phyloP scores from a whole-genome alignment of 1,140 invertebrate genomes.

The Drosophila malerkotliana region DNA sequence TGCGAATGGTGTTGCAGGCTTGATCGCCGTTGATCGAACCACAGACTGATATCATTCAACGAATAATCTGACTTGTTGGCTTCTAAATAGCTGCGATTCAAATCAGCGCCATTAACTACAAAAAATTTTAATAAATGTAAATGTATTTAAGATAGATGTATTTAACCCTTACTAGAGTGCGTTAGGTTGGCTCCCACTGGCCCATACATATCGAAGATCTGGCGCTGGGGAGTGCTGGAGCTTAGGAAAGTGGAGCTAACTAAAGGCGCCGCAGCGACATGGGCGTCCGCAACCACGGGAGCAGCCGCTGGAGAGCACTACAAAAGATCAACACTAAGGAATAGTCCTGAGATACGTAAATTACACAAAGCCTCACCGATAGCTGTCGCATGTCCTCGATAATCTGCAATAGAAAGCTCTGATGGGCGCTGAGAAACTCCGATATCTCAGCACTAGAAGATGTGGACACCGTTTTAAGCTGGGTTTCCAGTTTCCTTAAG shows the following conservation, averaged over 20 bases:
- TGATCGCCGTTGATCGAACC: slow-evolving; percentile 72
- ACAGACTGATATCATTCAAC: slow-evolving; percentile 73
- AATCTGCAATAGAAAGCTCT: slow-evolving; percentile 70
- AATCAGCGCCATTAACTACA: slow-evolving; percentile 77
- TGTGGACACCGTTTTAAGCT: slow-evolving; percentile 57
- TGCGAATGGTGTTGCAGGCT: slow-evolving; percentile 29
- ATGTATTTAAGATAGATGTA: background rate
- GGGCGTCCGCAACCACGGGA: background rate
- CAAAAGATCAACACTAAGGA: background rate
- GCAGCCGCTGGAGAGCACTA: background rate
- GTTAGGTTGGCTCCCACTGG: slow-evolving; percentile 68
- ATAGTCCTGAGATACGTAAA: background rate
- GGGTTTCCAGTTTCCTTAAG: slow-evolving; percentile 67
- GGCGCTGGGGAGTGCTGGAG: slow-evolving; percentile 62
- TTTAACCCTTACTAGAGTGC: slow-evolving; percentile 67
- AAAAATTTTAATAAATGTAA: background rate
- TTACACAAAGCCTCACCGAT: slow-evolving; percentile 42
- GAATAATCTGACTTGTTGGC: slow-evolving; percentile 83
- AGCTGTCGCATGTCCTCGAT: slow-evolving; percentile 80
- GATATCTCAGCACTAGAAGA: slow-evolving; percentile 65
- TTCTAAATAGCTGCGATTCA: slow-evolving; percentile 81
- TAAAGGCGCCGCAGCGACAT: slow-evolving; percentile 27
- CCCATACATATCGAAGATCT: slow-evolving; percentile 59
- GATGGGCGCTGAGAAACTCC: slow-evolving; percentile 70
- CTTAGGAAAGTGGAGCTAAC: slow-evolving; percentile 64